Conservation (phyloP, 2,113 vertebrate species). For the Gulo gulo region DNA sequence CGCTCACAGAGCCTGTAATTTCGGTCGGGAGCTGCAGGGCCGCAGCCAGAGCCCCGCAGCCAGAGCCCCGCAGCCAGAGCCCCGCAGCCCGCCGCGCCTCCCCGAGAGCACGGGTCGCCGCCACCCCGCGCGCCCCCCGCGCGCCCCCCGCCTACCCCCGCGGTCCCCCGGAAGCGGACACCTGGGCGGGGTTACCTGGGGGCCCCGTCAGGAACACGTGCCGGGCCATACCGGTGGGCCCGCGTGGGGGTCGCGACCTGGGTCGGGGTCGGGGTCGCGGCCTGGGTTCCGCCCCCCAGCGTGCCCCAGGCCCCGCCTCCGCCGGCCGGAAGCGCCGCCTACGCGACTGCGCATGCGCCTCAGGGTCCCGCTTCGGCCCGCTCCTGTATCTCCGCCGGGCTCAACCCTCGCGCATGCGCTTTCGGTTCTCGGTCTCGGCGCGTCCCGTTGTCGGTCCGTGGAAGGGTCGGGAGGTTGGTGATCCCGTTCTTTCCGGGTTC, state of each 20-base stretch:
- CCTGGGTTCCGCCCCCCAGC: neutral
- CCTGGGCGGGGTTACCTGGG: constrained; percentile 87
- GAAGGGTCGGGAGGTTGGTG: accelerated
- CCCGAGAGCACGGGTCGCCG: accelerated
- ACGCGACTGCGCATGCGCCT: neutral
- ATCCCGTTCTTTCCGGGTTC: accelerated
- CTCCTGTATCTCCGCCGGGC: accelerated
- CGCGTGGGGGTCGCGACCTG: accelerated
- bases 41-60: accelerated
- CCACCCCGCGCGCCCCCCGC: neutral
- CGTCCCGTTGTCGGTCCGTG: accelerated
- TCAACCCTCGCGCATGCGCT: accelerated
- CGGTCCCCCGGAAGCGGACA: neutral
- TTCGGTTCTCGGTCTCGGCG: accelerated
- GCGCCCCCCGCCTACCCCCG: neutral
- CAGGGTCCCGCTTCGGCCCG: accelerated
- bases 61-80: neutral
- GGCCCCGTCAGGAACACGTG: constrained; percentile 94
- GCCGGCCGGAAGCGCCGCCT: neutral
- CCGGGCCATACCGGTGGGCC: constrained; percentile 79
- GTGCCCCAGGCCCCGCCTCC: accelerated
- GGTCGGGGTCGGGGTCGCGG: accelerated
- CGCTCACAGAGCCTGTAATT: accelerated
- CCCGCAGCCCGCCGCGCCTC: accelerated
- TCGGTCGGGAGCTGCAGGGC: accelerated